Evolutionary conservation across 1,140 invertebrate genomes (phyloP), one percentile per base, ranked within the genome.

Genomic region (Reticulitermes speratus): DNA sequence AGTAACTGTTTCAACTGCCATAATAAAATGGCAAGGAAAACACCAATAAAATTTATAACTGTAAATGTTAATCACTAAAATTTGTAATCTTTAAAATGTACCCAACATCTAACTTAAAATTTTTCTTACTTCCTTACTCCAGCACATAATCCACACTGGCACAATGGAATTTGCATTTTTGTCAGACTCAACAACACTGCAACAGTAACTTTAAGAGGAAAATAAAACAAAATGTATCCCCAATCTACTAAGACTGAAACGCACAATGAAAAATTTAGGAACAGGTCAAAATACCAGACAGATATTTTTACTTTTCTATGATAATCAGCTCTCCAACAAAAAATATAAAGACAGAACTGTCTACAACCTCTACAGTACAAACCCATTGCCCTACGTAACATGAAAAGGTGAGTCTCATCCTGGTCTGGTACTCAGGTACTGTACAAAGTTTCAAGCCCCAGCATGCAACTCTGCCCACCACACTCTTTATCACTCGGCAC

Each of bases 201-300:
- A 75, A 75, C n/a, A 75, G 25, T 30, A 25, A 75, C 65, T 75
- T 75, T 30, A n/a, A 38, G n/a, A 30, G n/a, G 65, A 75, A 75
- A 75, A 75, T 75, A 30, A 75, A 30, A 75, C 7, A 30, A 69
- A 75, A 52, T 12, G 52, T 52, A 65, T 69, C 55, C 85, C 44
- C 85, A 65, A 30, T 32, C 69, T 85, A 65, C 30, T 1, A 85
- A 44, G 55, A 81, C 32, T 16, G 32, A 85, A 85, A 85, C 38
- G 81, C 85, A 85, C 84, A 85, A 85, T 52, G 55, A 81, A 25
- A 44, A 85, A 85, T 85, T 85, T 85, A 81, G 85, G 85, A 85
- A 85, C 85, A 85, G 81, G 85, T 85, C 44, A 85, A 85, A 85
- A 85, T 85, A 85, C 25, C 85, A 32, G 44, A 85, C 65, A 69